Base-by-base conservation (phyloP, 2,888 invertebrate genomes). In the Rugalucina vietnamica region DNA sequence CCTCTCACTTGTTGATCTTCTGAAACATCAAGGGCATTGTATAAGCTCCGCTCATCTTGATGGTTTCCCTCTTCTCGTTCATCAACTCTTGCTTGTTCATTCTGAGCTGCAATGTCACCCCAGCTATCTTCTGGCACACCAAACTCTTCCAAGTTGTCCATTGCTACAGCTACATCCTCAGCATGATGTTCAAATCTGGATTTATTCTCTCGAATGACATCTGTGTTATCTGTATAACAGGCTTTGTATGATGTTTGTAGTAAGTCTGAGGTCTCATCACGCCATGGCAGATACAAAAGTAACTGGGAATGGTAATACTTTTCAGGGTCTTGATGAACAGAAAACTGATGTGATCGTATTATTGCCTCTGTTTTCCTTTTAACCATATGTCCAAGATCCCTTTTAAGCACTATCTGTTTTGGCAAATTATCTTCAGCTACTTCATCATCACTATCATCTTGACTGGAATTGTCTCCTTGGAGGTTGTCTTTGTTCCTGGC, bases 221-320 rank as follows among this genome's bases (percentile, higher is more conserved):
- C 57, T 21, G 21, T 65, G n/a, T 75, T 43, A 27, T 18, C 27
- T n/a, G 54, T 69, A 49, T 79, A 82, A 65, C 73, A 49, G 1
- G 60, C 60, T 54, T 79, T 49, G 71, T 79, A 85, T 37, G 32
- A 34, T 10, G 34, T 36, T 29, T 39, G 12, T 21, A 71, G 1
- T 21, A 80, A 21, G 12, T 81, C 49, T 39, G 10, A 8, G 27
- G 75, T 24, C 50, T 81, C 81, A 39, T 60, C 27, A n/a, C 5
- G 69, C 84, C 84, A 85, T 27, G 81, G 76, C n/a, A 76, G 21
- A 71, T 75, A 86, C 24, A 83, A 43, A 5, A 85, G 50, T 34
- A 85, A 21, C 60, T 79, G 76, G 10, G 77, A 70, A 60, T 85
- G 79, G 39, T 65, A 80, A 29, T 73, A 86, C 27, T 49, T 21